Base-by-base conservation (phyloP, 2,797 vertebrate genomes). In the Eutrigla gurnardus region DNA sequence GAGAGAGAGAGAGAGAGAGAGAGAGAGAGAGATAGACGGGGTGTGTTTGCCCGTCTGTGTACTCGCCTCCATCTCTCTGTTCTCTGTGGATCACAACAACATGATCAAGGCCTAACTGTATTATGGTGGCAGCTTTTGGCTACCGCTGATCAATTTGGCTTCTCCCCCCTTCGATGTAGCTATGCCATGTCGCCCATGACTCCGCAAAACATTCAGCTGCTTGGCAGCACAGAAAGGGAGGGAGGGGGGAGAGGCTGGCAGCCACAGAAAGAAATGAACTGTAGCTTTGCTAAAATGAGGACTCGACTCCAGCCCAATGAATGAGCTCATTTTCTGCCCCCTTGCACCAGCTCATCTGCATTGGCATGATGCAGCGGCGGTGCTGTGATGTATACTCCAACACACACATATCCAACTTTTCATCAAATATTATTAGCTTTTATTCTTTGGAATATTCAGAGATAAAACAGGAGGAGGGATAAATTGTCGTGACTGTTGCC, bases 191-290 rank as follows among this genome's bases (percentile, higher is more conserved):
- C 81, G 86, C 81, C 86, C 88, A 86, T 91, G 90, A 93, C 89
- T 87, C 83, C 75, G 82, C 90, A 84, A 86, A 93, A 91, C 87
- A 90, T 90, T 89, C 91, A 90, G 91, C 91, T 83, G 88, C 89
- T 92, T 92, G 91, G 93, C 92, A 89, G 82, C 58, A 63, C 77
- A 77, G 75, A 75, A 68, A 70, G 66, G 69, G 25, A 25, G 25
- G 25, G 25, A 25, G 25, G 25, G 25, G 25, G 25, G 25, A 25
- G 25, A 25, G 25, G 69, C 78, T 89, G 87, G 84, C 75, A 55
- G 77, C 70, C 70, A 71, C 54, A 52, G 6, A 87, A 90, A 88
- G 82, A 84, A 86, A 82, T 55, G 60, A 86, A 89, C 84, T 86
- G 82, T 83, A 86, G 85, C 86, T 77, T 73, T 33, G 80, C 71